Base-by-base conservation (phyloP, 64 coral and sea anemone species). In the Porites lutea region DNA sequence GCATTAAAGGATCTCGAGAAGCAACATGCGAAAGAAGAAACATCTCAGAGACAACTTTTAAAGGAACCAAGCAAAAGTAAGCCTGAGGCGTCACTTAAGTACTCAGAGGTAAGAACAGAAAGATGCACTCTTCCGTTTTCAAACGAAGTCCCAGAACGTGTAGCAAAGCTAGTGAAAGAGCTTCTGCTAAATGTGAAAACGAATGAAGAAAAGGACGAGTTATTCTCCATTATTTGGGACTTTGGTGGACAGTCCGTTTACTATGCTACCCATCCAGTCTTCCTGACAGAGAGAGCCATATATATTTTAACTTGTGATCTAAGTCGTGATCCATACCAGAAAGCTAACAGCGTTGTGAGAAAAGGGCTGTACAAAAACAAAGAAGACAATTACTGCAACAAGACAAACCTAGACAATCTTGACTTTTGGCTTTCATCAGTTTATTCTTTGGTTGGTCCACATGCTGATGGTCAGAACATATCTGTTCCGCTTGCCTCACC, bases 401-500 rank as follows among this genome's bases (percentile, higher is more conserved):
- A 65, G 37, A 83, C 81, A 48, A 83, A 83, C 19, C 3, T 52
- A 5, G 59, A 83, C 4, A 65, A 48, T 9, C 81, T 83, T 47
- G 81, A 83, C 4, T 83, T 46, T 83, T 20, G 6, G 15, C 8
- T 64, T 64, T 65, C 27, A 52, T 57, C 54, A 57, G 54, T 57
- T 57, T 5, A 57, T 57, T 57, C 54, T 57, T 57, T 57, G 54
- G 54, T 65, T 65, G 7, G 43, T 18, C 18, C 37, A 76, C 6
- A 76, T 20, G 8, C 16, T 20, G 8, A 2, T 19, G 3, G 51
- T 10, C 19, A 50, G 18, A 14, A 8, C 63, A n/a, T 16, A 5
- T 1, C 63, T 65, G 12, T 7, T 55, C 10, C 62, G 12, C 11
- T 14, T 14, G 16, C 18, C 4, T 65, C 12, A 13, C 6, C 63